Percentiles rank a stretch among this genome's conserved stretches.
phyloP scores from a whole-genome alignment of 2,797 vertebrate genomes.

The Hozukius guyotensis region DNA sequence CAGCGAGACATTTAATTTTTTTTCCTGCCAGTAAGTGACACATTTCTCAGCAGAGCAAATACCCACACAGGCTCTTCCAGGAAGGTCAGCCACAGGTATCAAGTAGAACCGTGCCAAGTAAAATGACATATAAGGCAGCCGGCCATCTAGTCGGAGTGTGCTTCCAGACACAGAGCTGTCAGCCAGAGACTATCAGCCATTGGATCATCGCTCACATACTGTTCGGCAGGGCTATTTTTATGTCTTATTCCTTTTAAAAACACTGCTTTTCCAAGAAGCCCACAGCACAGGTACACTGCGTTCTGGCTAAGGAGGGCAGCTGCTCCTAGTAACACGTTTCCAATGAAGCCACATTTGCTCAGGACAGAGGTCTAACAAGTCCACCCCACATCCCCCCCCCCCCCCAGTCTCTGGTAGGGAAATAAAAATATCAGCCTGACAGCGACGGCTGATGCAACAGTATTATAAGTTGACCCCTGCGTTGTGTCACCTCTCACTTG shows the following conservation, averaged over 20 bases:
- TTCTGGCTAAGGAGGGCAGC: constrained; percentile 56
- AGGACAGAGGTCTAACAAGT: constrained; percentile 56
- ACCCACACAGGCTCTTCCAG: constrained; percentile 23
- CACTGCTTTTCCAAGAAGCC: constrained; percentile 58
- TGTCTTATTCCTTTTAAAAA: constrained; percentile 43
- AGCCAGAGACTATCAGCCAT: constrained; percentile 5
- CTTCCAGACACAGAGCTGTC: constrained; percentile 30
- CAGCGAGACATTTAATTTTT: not conserved
- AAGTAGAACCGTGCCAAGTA: not conserved
- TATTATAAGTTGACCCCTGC: constrained; percentile 35
- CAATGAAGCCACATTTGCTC: constrained; percentile 60
- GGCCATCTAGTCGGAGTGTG: constrained; percentile 1
- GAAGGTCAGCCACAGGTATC: constrained; percentile 48
- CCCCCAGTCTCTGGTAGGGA: not conserved
- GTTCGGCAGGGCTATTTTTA: constrained; percentile 43
- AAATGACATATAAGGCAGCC: constrained; percentile 23
- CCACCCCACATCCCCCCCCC: not conserved
- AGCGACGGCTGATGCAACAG: constrained; percentile 27
- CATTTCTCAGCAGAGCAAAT: not conserved
- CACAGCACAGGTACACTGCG: constrained; percentile 58
- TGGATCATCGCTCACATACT: constrained; percentile 32
- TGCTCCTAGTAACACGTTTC: constrained; percentile 48
- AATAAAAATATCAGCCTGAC: constrained; percentile 61
- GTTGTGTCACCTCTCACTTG: constrained; percentile 45
- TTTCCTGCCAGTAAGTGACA: not conserved